Evolutionary conservation across 2,113 vertebrate genomes (phyloP).

Genomic region (Peromyscus maniculatus): DNA sequence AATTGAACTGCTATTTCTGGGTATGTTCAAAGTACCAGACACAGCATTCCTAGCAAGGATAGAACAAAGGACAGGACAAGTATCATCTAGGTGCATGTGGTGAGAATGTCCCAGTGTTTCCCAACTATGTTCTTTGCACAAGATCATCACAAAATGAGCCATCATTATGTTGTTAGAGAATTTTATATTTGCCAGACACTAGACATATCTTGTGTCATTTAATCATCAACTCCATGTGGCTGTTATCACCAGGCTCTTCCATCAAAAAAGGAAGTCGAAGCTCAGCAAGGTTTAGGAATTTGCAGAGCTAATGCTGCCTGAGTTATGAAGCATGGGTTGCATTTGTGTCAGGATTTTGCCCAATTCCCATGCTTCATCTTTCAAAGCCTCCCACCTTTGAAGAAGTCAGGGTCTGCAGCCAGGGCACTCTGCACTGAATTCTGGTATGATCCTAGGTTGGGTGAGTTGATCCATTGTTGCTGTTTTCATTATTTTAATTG

Average conservation of each 20-base stretch:
- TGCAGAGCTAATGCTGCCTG: not conserved
- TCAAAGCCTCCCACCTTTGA: not conserved
- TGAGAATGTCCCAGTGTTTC: not conserved
- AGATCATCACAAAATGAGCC: not conserved
- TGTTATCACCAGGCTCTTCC: constrained; percentile 15
- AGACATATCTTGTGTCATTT: not conserved
- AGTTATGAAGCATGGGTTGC: not conserved
- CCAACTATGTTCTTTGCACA: not conserved
- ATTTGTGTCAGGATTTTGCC: not conserved
- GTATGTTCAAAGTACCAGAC: not conserved
- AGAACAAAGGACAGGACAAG: not conserved
- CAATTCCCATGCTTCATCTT: not conserved
- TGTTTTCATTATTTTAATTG: not conserved
- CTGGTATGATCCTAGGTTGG: not conserved
- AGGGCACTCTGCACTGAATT: not conserved
- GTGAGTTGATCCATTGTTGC: not conserved
- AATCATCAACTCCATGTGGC: constrained; percentile 33
- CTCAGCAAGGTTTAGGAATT: constrained; percentile 23
- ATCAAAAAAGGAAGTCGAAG: constrained; percentile 31
- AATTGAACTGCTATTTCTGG: not conserved
- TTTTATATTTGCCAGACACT: constrained; percentile 26
- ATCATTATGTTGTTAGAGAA: not conserved
- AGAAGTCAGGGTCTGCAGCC: not conserved
- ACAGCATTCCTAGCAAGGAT: not conserved
- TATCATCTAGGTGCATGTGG: not conserved